These are phyloP conservation scores for Tenodera sinensis DNA, from an alignment of 2,888 invertebrate species.

Conservation along the genomic window DNA sequence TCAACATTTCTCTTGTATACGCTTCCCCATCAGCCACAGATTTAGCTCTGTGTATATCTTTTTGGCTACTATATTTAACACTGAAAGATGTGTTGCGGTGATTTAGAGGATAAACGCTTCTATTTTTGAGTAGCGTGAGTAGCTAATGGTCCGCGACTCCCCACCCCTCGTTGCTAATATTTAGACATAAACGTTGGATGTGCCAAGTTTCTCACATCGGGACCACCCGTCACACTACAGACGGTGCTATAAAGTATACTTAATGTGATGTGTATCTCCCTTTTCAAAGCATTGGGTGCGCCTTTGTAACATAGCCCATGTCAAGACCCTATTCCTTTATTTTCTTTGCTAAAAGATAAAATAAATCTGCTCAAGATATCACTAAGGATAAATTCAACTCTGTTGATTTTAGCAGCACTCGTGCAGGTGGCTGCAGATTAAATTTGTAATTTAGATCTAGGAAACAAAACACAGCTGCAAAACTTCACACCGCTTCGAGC, in stretches of 20 bases:
- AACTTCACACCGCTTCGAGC: no score
- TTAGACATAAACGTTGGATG: neutral
- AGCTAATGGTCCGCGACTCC: neutral
- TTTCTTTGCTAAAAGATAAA: no score
- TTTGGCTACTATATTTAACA: neutral
- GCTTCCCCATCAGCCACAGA: neutral
- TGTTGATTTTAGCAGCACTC: no score
- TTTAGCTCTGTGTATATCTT: neutral
- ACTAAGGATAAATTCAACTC: no score
- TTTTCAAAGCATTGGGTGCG: neutral
- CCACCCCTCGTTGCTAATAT: neutral
- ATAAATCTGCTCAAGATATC: no score
- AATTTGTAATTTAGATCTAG: no score
- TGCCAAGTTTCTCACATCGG: neutral
- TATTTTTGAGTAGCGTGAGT: neutral
- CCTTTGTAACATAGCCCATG: neutral
- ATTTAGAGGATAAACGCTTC: neutral
- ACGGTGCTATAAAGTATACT: neutral
- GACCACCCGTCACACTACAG: neutral
- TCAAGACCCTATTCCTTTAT: neutral
- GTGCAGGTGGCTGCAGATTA: no score
- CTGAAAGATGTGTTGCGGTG: neutral
- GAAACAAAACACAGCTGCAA: no score
- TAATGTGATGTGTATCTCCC: neutral
- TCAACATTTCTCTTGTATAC: neutral